These are phyloP conservation scores for Ypsolopha scabrella DNA, from an alignment of 2,888 invertebrate species.

Conservation along the genomic window DNA sequence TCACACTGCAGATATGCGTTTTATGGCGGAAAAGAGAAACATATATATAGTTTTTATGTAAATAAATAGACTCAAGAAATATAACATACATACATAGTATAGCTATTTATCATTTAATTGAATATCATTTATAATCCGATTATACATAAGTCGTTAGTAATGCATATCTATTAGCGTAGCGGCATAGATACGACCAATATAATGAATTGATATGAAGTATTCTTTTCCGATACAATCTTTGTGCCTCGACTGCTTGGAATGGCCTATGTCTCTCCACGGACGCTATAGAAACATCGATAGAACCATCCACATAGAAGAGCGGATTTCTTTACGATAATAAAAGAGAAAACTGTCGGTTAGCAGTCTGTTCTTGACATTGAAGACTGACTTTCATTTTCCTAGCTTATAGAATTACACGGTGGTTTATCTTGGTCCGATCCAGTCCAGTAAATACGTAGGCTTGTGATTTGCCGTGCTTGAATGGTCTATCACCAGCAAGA, in stretches of 20 bases:
- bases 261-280: too few relatives aligned
- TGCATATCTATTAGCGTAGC: too few relatives aligned
- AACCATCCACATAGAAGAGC: not conserved
- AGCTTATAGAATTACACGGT: conserved; percentile 45
- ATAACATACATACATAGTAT: too few relatives aligned
- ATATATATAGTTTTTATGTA: not conserved
- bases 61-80: too few relatives aligned
- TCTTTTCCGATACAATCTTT: too few relatives aligned
- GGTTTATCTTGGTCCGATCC: conserved; percentile 35
- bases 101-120: too few relatives aligned
- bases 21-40: conserved; percentile 16
- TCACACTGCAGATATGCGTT: conserved; percentile 23
- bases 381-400: conserved; percentile 34
- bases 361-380: not conserved
- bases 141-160: too few relatives aligned
- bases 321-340: not conserved
- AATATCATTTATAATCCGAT: too few relatives aligned
- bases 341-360: not conserved
- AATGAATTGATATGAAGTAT: too few relatives aligned
- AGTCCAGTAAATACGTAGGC: conserved; percentile 21
- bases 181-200: too few relatives aligned
- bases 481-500: not conserved
- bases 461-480: conserved; percentile 28
- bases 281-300: not conserved
- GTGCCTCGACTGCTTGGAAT: too few relatives aligned